Evolutionary conservation across 2,888 invertebrate genomes (phyloP), one percentile per base, ranked within the genome.

Genomic region (Ischnus inquisitorius): DNA sequence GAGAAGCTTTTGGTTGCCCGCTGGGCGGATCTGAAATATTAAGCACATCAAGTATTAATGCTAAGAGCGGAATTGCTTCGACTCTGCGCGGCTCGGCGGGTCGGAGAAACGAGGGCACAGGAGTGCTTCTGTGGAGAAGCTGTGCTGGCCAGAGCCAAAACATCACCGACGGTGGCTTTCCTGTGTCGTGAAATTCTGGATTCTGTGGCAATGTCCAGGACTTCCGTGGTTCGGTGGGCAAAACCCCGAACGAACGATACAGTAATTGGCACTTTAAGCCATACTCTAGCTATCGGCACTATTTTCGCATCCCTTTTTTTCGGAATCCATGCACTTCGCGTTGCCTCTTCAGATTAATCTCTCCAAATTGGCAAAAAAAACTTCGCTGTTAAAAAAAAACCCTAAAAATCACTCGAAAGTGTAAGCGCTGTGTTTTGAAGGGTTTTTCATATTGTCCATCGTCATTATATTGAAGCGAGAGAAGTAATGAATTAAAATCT

Each of bases 11-110:
- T 10, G 65, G 46, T 74, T 43, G 57, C 48, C 72, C 67, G 68
- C 46, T 34, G 60, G 43, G 72, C 67, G 69, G 54, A 12, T 28
- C 60, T 85, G 64, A 80, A 85, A 85, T 85, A 85, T 86, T 86
- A 82, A 86, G 34, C 19, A 34, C 77, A 86, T 86, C 79, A 85
- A 86, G 79, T 86, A 86, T 86, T 83, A 68, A 86, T 78, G 75
- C 79, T 76, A 67, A 78, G 82, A 82, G 72, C 71, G 60, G 71
- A 86, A 86, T 85, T 79, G 79, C 82, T 85, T 83, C 76, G 79
- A 71, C 72, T 68, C 79, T 16, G 60, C 64, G 25, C 19, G 14
- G 57, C 25, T 19, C 51, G 75, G 39, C 54, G 12, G 64, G 64
- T 43, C 43, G 41, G 72, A 28, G 72, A 72, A 54, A 54, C 28